Evolutionary conservation across 1,140 invertebrate genomes (phyloP).

Genomic region (Tribolium madens): DNA sequence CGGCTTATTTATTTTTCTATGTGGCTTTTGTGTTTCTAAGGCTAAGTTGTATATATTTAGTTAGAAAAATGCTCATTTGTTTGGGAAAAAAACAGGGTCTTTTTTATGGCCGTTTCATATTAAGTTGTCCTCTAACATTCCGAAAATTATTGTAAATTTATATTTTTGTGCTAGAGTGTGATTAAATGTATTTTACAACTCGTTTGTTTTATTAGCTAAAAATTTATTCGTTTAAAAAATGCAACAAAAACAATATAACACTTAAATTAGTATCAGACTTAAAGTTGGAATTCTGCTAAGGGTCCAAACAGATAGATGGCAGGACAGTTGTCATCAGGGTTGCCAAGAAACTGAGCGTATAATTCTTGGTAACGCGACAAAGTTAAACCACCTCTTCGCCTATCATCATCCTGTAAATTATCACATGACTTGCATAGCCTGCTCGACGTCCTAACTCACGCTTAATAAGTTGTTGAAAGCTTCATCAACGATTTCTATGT

Average conservation of each 20-base stretch:
- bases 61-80: conserved; percentile 14
- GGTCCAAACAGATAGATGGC: conserved; percentile 86
- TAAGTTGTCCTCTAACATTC: conserved; percentile 21
- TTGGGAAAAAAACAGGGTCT: conserved; percentile 21
- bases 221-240: conserved; percentile 28
- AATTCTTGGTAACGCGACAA: conserved; percentile 84
- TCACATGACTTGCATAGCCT: background rate
- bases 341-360: conserved; percentile 84
- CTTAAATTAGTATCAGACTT: conserved; percentile 34
- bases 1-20: conserved; percentile 31
- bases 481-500: conserved; percentile 80
- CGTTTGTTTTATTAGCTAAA: background rate
- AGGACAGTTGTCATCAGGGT: conserved; percentile 77
- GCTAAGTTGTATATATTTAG: background rate
- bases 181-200: conserved; percentile 26
- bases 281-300: conserved; percentile 64
- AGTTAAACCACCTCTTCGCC: conserved; percentile 80
- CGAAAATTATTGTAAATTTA: conserved; percentile 8
- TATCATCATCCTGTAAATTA: conserved; percentile 79
- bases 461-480: conserved; percentile 81
- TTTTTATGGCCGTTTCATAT: conserved; percentile 12
- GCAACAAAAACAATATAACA: conserved; percentile 33
- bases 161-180: conserved; percentile 15
- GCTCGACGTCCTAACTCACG: conserved; percentile 69
- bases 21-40: background rate